Evolutionary conservation across 2,113 vertebrate genomes (phyloP).

Genomic region (Isurus oxyrinchus): DNA sequence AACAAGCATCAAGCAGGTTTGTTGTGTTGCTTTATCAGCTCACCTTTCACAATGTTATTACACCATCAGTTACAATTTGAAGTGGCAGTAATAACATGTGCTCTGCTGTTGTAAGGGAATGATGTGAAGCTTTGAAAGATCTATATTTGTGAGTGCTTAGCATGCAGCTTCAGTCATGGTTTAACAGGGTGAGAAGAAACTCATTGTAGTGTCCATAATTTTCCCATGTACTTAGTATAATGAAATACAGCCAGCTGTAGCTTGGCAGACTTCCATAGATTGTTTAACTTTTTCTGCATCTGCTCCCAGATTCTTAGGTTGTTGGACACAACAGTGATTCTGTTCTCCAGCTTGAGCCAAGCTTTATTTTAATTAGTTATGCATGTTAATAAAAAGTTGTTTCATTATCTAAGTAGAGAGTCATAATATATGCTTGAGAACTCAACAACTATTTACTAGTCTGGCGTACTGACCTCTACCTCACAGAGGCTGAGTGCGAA

Average conservation of each 20-base stretch:
- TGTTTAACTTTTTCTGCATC: conserved; percentile 1
- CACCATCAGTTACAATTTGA: background rate
- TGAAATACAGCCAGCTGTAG: conserved; percentile 8
- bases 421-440: background rate
- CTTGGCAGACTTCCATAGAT: conserved; percentile 26
- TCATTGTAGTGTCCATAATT: conserved; percentile 2
- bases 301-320: background rate
- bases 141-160: background rate
- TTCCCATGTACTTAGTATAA: conserved; percentile 30
- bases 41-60: conserved; percentile 25
- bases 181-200: conserved; percentile 27
- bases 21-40: conserved; percentile 11
- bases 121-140: conserved; percentile 18
- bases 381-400: background rate
- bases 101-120: background rate
- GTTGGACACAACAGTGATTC: background rate
- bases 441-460: background rate
- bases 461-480: too few species aligned
- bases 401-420: too few species aligned
- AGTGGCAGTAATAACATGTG: conserved; percentile 9
- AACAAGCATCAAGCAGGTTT: conserved; percentile 13
- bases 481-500: too few species aligned
- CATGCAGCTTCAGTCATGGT: conserved; percentile 16
- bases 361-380: background rate
- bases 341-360: background rate